phyloP scores from a whole-genome alignment of 2,113 vertebrate species.

The Agapornis roseicollis region DNA sequence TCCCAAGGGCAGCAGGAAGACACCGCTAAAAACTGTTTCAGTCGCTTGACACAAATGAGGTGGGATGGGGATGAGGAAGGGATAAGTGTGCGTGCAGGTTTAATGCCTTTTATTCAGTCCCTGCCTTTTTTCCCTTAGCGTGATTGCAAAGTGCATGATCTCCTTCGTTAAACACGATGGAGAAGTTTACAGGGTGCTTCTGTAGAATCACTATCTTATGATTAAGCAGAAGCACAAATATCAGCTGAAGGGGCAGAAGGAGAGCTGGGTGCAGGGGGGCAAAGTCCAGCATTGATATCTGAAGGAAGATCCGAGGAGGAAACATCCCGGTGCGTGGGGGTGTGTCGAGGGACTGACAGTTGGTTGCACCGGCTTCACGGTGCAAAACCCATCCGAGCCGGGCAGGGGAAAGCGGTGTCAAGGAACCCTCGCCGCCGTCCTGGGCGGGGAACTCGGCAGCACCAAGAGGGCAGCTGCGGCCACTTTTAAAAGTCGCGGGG shows the following conservation, averaged over 20 bases:
- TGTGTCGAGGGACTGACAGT: constrained; percentile 1
- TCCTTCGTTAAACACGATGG: background rate
- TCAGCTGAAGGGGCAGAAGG: background rate
- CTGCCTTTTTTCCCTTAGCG: background rate
- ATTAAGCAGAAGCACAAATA: background rate
- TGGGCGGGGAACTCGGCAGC: background rate
- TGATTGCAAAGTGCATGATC: background rate
- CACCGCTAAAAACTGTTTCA: fast-evolving
- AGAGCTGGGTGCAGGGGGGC: background rate
- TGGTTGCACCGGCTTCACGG: background rate
- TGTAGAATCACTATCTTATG: background rate
- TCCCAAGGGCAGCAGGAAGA: background rate
- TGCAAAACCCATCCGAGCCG: fast-evolving
- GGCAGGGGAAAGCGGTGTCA: background rate
- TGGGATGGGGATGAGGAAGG: background rate
- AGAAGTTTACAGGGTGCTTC: background rate
- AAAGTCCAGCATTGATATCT: constrained; percentile 5
- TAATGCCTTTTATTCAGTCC: background rate
- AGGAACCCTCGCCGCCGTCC: background rate
- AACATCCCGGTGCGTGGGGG: background rate
- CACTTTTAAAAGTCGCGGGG: background rate
- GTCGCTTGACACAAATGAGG: background rate
- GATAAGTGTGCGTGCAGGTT: fast-evolving
- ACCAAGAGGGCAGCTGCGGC: background rate
- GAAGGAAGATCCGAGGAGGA: background rate